Evolutionary conservation across 2,797 vertebrate species (phyloP).

Genomic region (Propithecus perrieri): DNA sequence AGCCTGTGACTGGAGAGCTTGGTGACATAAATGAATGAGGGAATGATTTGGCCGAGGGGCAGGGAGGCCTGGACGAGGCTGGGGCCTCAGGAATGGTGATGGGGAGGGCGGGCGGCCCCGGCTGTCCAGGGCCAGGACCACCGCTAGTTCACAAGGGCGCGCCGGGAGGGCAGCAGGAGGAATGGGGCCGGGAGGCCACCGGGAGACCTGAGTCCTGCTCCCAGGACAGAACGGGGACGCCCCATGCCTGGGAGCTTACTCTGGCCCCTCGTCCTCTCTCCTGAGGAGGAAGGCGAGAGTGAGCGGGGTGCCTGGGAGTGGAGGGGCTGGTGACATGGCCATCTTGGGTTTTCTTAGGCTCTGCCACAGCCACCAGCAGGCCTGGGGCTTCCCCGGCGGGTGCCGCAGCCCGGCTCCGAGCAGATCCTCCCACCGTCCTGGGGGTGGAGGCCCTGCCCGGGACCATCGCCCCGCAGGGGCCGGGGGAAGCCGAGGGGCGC

Average conservation of each 20-base stretch:
- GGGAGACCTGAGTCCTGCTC: not conserved
- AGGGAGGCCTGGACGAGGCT: not conserved
- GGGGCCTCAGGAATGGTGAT: not conserved
- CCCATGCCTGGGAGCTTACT: not conserved
- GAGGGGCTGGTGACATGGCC: not conserved
- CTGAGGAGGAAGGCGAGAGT: not conserved
- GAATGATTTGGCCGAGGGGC: not conserved
- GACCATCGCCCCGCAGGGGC: not conserved
- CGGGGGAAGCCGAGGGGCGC: not conserved
- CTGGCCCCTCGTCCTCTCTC: not conserved
- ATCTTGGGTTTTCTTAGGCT: not conserved
- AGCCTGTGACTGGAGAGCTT: not conserved
- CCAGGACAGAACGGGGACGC: not conserved
- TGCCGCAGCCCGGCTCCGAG: rapidly evolving
- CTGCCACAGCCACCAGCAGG: not conserved
- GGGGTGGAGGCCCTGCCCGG: not conserved
- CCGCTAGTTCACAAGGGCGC: not conserved
- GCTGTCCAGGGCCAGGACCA: not conserved
- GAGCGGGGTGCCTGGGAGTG: not conserved
- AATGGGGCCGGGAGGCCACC: not conserved
- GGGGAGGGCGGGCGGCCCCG: not conserved
- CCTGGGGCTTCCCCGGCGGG: not conserved
- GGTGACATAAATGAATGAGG: not conserved
- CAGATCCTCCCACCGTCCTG: rapidly evolving
- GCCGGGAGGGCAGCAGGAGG: rapidly evolving